Evolutionary conservation across 2,797 vertebrate species (phyloP).

Genomic region (Nyctalus aviator): DNA sequence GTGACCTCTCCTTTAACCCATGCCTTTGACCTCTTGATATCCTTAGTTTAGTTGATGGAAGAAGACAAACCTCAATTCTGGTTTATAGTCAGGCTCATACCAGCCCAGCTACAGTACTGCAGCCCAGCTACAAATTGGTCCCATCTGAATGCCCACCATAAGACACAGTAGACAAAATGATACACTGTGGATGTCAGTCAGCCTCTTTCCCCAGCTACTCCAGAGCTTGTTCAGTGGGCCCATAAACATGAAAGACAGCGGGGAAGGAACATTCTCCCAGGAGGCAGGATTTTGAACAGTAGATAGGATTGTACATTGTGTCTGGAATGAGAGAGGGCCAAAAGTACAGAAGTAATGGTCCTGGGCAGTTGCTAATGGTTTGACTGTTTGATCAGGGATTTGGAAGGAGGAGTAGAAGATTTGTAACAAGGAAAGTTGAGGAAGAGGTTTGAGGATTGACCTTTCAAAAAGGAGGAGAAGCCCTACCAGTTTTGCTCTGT

Average conservation of each 20-base stretch:
- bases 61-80: neutral
- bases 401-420: neutral
- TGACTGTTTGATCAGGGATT: neutral
- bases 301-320: neutral
- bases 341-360: neutral
- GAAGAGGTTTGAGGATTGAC: neutral
- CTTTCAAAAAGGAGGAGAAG: neutral
- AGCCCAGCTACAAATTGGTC: neutral
- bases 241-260: neutral
- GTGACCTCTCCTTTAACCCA: neutral
- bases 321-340: neutral
- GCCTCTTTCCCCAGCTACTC: neutral
- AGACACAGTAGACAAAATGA: neutral
- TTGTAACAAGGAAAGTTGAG: neutral
- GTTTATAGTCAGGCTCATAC: neutral
- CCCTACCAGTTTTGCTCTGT: too few relatives aligned
- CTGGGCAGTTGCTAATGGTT: neutral
- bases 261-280: neutral
- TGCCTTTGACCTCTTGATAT: neutral
- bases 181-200: neutral
- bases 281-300: constrained; percentile 6
- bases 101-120: neutral
- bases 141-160: neutral
- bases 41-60: neutral
- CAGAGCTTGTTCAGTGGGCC: neutral